phyloP scores from a whole-genome alignment of 2,797 vertebrate species.

The Pseudochirops cupreus region DNA sequence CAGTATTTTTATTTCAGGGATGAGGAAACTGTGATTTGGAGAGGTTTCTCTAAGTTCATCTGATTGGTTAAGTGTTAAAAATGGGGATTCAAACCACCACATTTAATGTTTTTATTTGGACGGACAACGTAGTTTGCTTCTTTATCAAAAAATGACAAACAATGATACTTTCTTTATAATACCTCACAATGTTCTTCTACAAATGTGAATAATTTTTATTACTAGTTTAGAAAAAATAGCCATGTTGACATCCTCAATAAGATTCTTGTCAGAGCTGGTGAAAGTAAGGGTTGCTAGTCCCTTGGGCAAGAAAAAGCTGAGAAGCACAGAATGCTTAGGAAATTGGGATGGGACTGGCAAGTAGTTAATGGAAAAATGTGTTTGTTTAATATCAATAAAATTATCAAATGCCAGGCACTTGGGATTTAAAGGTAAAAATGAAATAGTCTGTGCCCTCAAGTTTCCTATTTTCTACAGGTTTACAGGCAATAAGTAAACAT shows the following conservation, averaged over 20 bases:
- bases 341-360: no score
- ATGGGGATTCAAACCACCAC: background rate
- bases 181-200: background rate
- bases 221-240: background rate
- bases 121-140: background rate
- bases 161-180: background rate
- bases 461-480: background rate
- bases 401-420: background rate
- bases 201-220: background rate
- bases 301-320: background rate
- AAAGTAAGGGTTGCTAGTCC: background rate
- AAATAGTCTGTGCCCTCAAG: background rate
- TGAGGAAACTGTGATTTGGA: background rate
- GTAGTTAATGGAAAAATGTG: background rate
- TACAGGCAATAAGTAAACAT: background rate
- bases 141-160: background rate
- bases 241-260: background rate
- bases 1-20: background rate
- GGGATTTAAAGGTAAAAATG: background rate
- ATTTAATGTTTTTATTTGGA: background rate
- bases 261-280: background rate
- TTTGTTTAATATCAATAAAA: background rate
- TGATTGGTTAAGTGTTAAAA: background rate
- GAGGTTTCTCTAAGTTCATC: background rate
- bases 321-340: background rate